A percentile compares a stretch with the other conserved stretches of the same genome.
Conservation (phyloP, 2,888 invertebrate genomes). For the Brachyopa scutellaris region DNA sequence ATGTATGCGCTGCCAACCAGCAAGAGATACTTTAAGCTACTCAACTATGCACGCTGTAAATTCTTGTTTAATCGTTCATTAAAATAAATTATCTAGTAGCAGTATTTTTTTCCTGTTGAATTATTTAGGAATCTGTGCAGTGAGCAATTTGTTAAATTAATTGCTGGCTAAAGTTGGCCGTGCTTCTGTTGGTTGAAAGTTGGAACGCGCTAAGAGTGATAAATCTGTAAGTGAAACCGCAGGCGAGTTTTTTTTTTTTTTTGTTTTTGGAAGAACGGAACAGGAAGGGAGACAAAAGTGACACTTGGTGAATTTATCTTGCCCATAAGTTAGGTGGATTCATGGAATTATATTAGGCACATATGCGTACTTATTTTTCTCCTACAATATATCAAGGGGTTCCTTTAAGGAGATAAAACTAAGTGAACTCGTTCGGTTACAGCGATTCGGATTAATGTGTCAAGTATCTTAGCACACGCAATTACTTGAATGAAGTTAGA, state of each 20-base stretch:
- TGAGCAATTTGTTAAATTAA: constrained; percentile 71
- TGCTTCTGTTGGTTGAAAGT: constrained; percentile 3
- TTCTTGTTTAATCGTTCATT: constrained; percentile 71
- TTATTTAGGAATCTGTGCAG: constrained; percentile 71
- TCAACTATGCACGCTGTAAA: constrained; percentile 63
- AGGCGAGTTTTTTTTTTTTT: constrained; percentile 36
- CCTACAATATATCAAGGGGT: not conserved
- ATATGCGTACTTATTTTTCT: not conserved
- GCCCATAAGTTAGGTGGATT: constrained; percentile 42
- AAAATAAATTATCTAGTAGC: constrained; percentile 71
- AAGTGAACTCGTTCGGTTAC: constrained; percentile 15
- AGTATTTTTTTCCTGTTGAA: constrained; percentile 41
- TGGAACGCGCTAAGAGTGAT: constrained; percentile 35
- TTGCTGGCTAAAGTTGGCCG: constrained; percentile 41
- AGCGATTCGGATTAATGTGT: constrained; percentile 16
- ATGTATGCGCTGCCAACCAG: constrained; percentile 17
- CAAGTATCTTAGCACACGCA: constrained; percentile 3
- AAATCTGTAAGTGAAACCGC: constrained; percentile 64
- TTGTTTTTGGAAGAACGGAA: constrained; percentile 7
- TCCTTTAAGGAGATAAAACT: constrained; percentile 8
- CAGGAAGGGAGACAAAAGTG: constrained; percentile 12
- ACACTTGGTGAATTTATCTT: constrained; percentile 57
- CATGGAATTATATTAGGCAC: constrained; percentile 31
- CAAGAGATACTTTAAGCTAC: constrained; percentile 7
- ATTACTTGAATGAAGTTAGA: too few species aligned